phyloP scores from a whole-genome alignment of 2,113 vertebrate species.

The Notothenia coriiceps region DNA sequence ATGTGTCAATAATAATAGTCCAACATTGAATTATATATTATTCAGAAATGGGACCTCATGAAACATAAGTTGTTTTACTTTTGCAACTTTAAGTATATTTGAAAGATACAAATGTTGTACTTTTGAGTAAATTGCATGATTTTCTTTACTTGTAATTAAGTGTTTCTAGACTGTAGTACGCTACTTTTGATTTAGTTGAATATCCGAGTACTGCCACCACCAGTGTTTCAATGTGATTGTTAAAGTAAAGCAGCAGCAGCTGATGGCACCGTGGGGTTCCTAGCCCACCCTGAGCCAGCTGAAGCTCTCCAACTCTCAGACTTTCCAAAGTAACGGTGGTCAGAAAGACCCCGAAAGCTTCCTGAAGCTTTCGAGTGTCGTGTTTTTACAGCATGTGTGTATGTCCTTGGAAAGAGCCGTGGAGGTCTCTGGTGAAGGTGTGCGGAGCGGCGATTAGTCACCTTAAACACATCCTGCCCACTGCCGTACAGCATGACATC shows the following conservation, averaged over 20 bases:
- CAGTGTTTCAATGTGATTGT: slow-evolving; percentile 35
- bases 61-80: no score
- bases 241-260: slow-evolving; percentile 46
- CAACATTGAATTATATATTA: no score
- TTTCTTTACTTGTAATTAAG: no score
- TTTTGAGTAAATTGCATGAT: no score
- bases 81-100: no score
- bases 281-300: slow-evolving; percentile 30
- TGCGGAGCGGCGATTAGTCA: slow-evolving; percentile 63
- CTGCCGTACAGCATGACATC: slow-evolving; percentile 62
- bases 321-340: slow-evolving; percentile 69
- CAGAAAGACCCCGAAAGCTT: slow-evolving; percentile 58
- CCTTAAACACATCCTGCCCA: slow-evolving; percentile 70
- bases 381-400: slow-evolving; percentile 68
- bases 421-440: slow-evolving; percentile 61
- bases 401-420: slow-evolving; percentile 57
- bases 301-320: slow-evolving; percentile 57
- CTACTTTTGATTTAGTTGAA: no score
- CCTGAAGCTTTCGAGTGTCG: slow-evolving; percentile 61
- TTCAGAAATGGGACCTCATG: no score
- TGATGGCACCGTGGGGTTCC: slow-evolving; percentile 44
- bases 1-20: no score
- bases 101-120: no score
- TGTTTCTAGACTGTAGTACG: no score
- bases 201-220: no score